phyloP scores from a whole-genome alignment of 2,113 vertebrate genomes.

The Otus sunia region DNA sequence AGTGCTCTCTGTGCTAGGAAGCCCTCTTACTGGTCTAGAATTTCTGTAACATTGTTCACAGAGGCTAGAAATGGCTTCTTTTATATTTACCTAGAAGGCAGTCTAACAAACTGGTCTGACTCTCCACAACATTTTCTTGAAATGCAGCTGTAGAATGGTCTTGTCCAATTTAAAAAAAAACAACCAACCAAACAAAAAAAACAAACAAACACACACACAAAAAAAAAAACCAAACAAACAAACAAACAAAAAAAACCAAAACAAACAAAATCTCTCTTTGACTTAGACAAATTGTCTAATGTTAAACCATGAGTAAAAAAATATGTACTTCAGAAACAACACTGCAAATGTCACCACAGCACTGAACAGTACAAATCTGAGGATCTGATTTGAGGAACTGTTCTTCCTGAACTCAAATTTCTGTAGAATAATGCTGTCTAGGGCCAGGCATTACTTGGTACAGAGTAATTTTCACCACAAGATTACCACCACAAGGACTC shows the following conservation, averaged over 20 bases:
- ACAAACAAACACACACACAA: no score
- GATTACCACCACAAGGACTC: not conserved
- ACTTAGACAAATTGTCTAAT: not conserved
- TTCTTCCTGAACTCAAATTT: not conserved
- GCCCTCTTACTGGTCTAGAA: not conserved
- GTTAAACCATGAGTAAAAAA: not conserved
- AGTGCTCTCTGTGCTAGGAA: not conserved
- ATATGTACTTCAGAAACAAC: not conserved
- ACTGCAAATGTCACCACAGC: not conserved
- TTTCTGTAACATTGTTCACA: not conserved
- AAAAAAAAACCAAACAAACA: no score
- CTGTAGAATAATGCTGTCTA: not conserved
- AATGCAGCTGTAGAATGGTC: not conserved
- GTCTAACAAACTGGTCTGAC: not conserved
- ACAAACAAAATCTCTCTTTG: not conserved
- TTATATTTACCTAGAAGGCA: not conserved
- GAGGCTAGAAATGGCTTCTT: not conserved
- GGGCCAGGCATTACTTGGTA: not conserved
- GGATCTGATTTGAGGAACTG: not conserved
- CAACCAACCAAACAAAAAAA: no score
- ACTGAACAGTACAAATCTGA: not conserved
- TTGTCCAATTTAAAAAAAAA: not conserved
- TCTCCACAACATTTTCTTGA: not conserved
- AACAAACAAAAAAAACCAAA: no score
- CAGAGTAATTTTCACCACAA: not conserved